Evolutionary conservation across 2,797 vertebrate genomes (phyloP).

Genomic region (Neoniphon sammara): DNA sequence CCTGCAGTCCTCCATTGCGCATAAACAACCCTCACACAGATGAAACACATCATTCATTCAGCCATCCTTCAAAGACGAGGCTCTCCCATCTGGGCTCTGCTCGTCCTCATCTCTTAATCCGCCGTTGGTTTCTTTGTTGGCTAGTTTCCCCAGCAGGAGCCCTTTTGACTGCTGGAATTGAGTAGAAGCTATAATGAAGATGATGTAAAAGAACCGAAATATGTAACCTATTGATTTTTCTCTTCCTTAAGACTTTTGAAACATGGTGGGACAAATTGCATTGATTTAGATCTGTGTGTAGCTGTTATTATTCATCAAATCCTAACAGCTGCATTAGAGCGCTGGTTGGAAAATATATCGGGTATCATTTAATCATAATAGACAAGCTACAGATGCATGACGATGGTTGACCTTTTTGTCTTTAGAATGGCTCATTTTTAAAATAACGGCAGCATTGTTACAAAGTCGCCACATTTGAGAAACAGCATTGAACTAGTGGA

Average conservation of each 20-base stretch:
- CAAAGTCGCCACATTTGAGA: neutral
- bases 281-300: constrained; percentile 42
- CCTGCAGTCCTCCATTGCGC: neutral
- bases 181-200: constrained; percentile 53
- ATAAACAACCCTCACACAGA: constrained; percentile 17
- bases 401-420: constrained; percentile 11
- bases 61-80: constrained; percentile 10
- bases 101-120: constrained; percentile 40
- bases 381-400: neutral
- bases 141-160: constrained; percentile 57
- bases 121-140: constrained; percentile 51
- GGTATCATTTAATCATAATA: constrained; percentile 7
- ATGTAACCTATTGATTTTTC: constrained; percentile 51
- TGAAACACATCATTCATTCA: constrained; percentile 23
- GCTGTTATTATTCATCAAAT: constrained; percentile 5
- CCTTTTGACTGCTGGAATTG: constrained; percentile 62
- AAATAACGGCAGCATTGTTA: constrained; percentile 2
- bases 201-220: constrained; percentile 51
- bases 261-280: constrained; percentile 13
- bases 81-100: constrained; percentile 45
- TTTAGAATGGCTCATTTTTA: constrained; percentile 10
- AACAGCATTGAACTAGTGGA: constrained; percentile 6
- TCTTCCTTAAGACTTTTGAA: constrained; percentile 23
- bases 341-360: constrained; percentile 21
- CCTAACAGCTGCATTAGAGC: constrained; percentile 16